Evolutionary conservation across 2,888 invertebrate genomes (phyloP).

Genomic region (Macrophya alboannulata): DNA sequence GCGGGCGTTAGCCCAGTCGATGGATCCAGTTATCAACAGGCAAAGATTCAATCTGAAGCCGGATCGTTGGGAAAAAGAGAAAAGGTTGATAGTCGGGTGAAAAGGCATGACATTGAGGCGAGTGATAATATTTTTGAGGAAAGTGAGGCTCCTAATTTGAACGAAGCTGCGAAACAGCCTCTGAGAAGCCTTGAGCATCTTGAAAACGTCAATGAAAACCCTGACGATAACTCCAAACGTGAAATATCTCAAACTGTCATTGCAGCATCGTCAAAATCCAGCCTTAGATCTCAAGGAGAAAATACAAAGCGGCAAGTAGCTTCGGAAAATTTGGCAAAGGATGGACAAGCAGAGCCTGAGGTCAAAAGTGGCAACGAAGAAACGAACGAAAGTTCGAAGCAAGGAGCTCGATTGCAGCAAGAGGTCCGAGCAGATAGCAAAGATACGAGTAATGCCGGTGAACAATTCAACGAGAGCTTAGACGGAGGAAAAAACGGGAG

Average conservation of each 20-base stretch:
- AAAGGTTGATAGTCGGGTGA: slow-evolving; percentile 58
- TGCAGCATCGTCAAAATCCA: slow-evolving; percentile 24
- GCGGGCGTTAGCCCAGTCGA: slow-evolving; percentile 64
- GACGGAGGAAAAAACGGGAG: slow-evolving; percentile 7
- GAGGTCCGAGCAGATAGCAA: neutral
- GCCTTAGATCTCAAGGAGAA: neutral
- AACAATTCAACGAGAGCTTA: neutral
- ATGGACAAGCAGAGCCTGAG: slow-evolving; percentile 3
- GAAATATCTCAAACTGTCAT: neutral
- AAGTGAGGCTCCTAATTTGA: slow-evolving; percentile 38
- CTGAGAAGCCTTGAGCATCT: slow-evolving; percentile 50
- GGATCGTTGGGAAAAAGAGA: slow-evolving; percentile 62
- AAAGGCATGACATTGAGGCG: slow-evolving; percentile 54
- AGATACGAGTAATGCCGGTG: slow-evolving; percentile 22
- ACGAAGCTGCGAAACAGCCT: slow-evolving; percentile 49
- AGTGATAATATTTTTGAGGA: slow-evolving; percentile 31
- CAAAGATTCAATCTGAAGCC: slow-evolving; percentile 64
- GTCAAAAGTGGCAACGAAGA: slow-evolving; percentile 1
- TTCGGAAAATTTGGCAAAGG: neutral
- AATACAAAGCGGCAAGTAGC: neutral
- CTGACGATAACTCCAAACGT: neutral
- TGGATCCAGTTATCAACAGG: neutral
- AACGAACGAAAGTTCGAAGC: neutral
- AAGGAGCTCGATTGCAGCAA: neutral
- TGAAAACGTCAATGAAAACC: slow-evolving; percentile 31